These are phyloP conservation scores for Oceanodroma tethys DNA, from an alignment of 2,113 vertebrate species.

Conservation along the genomic window DNA sequence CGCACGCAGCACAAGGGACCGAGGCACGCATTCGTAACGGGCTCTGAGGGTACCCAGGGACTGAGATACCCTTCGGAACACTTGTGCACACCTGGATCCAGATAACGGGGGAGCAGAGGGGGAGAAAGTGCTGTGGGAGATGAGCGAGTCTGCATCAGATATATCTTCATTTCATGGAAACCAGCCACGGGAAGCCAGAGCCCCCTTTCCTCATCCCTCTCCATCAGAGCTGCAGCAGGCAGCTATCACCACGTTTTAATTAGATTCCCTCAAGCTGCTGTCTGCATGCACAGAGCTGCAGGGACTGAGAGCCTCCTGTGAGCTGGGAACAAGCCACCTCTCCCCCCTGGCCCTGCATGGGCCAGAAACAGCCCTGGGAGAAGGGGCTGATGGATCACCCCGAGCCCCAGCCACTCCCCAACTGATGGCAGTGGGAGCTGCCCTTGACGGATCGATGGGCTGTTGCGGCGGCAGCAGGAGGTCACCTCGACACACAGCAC, in stretches of 20 bases:
- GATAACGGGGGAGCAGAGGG: background rate
- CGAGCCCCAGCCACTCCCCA: background rate
- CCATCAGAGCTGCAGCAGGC: background rate
- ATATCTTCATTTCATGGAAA: background rate
- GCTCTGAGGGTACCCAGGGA: background rate
- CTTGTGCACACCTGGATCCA: background rate
- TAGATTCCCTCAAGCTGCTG: background rate
- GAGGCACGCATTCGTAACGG: rapidly evolving
- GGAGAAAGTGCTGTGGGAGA: background rate
- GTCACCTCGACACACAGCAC: background rate
- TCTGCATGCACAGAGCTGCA: background rate
- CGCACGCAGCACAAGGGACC: rapidly evolving
- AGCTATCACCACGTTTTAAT: background rate
- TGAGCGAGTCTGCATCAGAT: background rate
- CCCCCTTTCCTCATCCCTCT: background rate
- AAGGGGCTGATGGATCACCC: background rate
- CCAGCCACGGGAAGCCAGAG: background rate
- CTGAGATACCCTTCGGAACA: background rate
- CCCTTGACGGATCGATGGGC: background rate
- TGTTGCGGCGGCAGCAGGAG: background rate
- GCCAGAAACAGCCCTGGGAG: background rate
- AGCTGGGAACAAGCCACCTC: background rate
- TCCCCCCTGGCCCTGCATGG: background rate
- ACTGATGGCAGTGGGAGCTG: rapidly evolving
- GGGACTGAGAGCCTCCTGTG: background rate